These are phyloP conservation scores for Acyrthosiphon pisum DNA, from an alignment of 1,140 invertebrate species.

Conservation along the genomic window DNA sequence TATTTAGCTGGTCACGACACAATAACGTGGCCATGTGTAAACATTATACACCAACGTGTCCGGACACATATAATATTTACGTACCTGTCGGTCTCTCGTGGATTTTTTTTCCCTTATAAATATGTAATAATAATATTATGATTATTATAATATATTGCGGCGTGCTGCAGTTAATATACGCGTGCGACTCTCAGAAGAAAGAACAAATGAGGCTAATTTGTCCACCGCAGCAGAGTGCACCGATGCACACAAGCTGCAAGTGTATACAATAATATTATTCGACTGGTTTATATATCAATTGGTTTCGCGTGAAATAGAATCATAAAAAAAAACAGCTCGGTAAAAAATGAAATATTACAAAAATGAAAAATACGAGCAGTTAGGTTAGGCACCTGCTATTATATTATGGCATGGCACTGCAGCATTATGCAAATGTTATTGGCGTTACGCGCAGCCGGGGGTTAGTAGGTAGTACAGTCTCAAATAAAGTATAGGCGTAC, in stretches of 20 bases:
- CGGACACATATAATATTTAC: slow-evolving; percentile 35
- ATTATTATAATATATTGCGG: not conserved
- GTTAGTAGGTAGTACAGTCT: too few species aligned
- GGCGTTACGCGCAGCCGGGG: not conserved
- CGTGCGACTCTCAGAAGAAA: not conserved
- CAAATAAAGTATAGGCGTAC: too few species aligned
- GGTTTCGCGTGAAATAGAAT: not conserved
- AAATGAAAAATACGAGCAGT: not conserved
- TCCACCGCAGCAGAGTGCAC: not conserved
- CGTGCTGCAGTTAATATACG: not conserved
- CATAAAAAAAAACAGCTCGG: not conserved
- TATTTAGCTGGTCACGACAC: slow-evolving; percentile 42
- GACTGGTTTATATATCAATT: slow-evolving; percentile 5
- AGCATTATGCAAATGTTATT: not conserved
- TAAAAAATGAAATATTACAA: not conserved
- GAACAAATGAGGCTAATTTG: slow-evolving; percentile 9
- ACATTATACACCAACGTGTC: not conserved
- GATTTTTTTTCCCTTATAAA: not conserved
- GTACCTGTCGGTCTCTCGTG: not conserved
- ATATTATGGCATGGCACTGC: not conserved
- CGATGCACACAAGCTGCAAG: too few species aligned
- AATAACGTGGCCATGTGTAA: slow-evolving; percentile 8
- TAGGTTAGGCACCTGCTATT: not conserved
- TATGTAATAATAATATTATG: slow-evolving; percentile 5
- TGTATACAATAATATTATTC: not conserved